Evolutionary conservation across 2,113 vertebrate species (phyloP), one percentile per base, ranked within the genome.

Genomic region (Tiliqua scincoides): DNA sequence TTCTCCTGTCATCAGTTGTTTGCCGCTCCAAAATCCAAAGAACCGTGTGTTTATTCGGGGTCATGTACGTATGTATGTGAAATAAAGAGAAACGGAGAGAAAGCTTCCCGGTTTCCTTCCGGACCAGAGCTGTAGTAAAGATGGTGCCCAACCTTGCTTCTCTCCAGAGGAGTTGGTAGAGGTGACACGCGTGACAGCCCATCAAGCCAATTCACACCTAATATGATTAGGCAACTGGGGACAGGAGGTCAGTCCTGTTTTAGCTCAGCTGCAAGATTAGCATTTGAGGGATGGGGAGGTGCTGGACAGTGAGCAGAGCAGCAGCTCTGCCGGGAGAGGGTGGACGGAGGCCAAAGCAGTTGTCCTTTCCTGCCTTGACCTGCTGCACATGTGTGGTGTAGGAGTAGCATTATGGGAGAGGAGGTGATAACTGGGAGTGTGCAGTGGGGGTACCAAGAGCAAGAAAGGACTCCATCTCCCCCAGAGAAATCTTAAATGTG

Each of bases 241-340:
- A 37, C 59, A 40, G 54, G 63, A 80, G 70, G 85, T 74, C 63
- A 86, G 65, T 81, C 78, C 70, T 63, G 43, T 73, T 74, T 86
- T 86, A 86, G 14, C 40, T 86, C 78, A 74, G 59, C 25, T 57
- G 48, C 21, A 25, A 52, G 85, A 81, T 86, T 86, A 81, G 78
- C 77, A 65, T 81, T 80, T 79, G 57, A 17, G 43, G 70, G 61
- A 20, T 27, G 85, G 84, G 40, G 30, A 74, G 40, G 74, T 27
- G n/a, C 43, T 30, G 62, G n/a, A 43, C 4, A 20, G 11, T 62
- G 40, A 48, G 57, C 70, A 73, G 68, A 14, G 6, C 57, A 18
- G 57, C 52, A 40, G 43, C 73, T 80, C n/a, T n/a, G n/a, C n/a
- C n/a, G n/a, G n/a, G 76, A 43, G 27, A 81, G 59, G 78, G 3